A percentile compares a stretch with the other conserved stretches of the same genome.
Conservation (phyloP, 2,797 vertebrate species). For the Eurystomus glaucurus region DNA sequence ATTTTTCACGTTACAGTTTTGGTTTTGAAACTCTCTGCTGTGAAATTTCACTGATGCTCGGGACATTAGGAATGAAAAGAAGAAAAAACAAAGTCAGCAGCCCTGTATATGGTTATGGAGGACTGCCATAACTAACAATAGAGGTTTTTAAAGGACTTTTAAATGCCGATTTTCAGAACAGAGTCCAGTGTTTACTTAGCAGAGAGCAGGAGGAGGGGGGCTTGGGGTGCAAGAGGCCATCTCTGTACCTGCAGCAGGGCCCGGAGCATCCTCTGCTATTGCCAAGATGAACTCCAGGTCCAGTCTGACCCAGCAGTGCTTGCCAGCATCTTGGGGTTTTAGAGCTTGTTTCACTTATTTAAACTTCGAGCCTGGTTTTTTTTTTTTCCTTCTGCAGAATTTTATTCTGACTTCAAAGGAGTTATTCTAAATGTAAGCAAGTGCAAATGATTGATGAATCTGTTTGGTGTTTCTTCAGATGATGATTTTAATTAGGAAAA, state of each 20-base stretch:
- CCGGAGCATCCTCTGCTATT: fast-evolving
- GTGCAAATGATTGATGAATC: neutral
- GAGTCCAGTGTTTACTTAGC: neutral
- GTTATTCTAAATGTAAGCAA: neutral
- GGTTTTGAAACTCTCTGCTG: neutral
- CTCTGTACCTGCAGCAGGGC: neutral
- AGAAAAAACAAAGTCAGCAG: too few species aligned
- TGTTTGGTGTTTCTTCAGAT: neutral
- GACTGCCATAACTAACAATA: neutral
- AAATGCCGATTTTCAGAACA: neutral
- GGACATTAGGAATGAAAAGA: neutral
- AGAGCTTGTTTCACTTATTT: neutral
- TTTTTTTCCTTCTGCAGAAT: neutral
- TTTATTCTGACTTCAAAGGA: slow-evolving; percentile 1
- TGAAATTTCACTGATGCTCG: neutral
- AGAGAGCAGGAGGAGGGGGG: neutral
- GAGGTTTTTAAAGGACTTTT: neutral
- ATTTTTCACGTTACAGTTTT: neutral
- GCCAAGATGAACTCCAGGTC: fast-evolving
- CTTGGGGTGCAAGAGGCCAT: neutral
- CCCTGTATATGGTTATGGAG: fast-evolving
- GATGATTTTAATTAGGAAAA: slow-evolving; percentile 18
- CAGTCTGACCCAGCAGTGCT: neutral
- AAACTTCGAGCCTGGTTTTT: neutral
- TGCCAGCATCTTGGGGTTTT: neutral